These are phyloP conservation scores for Hyalella azteca DNA, from an alignment of 2,888 invertebrate species.

Conservation along the genomic window DNA sequence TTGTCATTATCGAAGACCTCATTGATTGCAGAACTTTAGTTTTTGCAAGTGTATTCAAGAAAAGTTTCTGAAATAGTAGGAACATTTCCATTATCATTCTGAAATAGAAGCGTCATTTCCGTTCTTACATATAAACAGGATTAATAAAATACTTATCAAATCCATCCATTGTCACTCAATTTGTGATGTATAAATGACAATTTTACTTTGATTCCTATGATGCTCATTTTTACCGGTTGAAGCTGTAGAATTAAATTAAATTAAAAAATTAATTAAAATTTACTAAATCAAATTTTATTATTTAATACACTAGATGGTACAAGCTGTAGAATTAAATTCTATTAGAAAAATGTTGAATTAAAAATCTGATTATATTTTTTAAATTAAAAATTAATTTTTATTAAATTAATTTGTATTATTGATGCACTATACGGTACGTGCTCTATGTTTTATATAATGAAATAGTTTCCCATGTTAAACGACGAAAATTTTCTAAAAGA, in stretches of 20 bases:
- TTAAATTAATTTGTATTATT: not conserved
- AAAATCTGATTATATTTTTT: not conserved
- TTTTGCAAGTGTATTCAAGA: no score
- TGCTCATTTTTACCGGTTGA: not conserved
- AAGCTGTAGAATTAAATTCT: not conserved
- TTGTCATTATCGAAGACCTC: no score
- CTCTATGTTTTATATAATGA: no score
- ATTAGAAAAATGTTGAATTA: not conserved
- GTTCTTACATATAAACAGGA: no score
- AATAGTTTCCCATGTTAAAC: not conserved
- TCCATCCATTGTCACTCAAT: no score
- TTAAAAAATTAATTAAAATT: not conserved
- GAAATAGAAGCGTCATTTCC: no score
- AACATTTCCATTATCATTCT: no score
- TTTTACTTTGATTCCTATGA: not conserved
- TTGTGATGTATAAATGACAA: no score
- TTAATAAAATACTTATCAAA: no score
- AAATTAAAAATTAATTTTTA: not conserved
- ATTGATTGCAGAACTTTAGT: no score
- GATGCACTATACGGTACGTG: no score
- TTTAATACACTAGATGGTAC: not conserved
- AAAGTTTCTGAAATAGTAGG: no score
- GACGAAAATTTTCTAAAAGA: not conserved
- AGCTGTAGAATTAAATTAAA: not conserved
- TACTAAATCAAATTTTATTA: not conserved